A percentile compares a stretch with the other conserved stretches of the same genome.
phyloP scores from a whole-genome alignment of 2,113 vertebrate species.

The Marmota flaviventris region DNA sequence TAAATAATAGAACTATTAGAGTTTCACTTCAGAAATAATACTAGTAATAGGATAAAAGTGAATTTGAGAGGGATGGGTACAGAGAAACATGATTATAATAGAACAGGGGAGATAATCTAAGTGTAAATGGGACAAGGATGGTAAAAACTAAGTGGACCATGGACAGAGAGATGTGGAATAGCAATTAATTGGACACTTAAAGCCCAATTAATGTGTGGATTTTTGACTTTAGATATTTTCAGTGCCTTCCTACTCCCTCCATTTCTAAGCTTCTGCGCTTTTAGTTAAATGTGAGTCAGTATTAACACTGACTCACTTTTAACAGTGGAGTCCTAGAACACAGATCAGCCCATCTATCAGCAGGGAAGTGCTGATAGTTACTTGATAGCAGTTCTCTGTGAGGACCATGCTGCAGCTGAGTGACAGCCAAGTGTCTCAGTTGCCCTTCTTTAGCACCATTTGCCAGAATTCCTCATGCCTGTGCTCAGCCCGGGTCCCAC shows the following conservation, averaged over 20 bases:
- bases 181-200: too few relatives aligned
- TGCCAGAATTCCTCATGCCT: neutral
- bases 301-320: neutral
- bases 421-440: neutral
- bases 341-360: neutral
- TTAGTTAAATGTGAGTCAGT: neutral
- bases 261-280: constrained; percentile 2
- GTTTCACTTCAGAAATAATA: constrained; percentile 2
- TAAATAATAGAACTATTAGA: neutral
- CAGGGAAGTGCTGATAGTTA: neutral
- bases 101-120: neutral
- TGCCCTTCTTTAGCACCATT: neutral
- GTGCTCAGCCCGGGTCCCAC: neutral
- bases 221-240: constrained; percentile 5
- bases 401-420: neutral
- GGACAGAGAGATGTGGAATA: neutral
- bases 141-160: neutral
- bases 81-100: neutral
- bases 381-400: neutral
- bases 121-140: neutral
- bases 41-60: neutral
- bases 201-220: neutral
- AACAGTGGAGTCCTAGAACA: neutral
- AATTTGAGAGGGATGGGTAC: neutral
- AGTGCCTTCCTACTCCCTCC: constrained; percentile 11